Conservation (phyloP, 1,140 invertebrate genomes). For the Brachionus plicatilis region DNA sequence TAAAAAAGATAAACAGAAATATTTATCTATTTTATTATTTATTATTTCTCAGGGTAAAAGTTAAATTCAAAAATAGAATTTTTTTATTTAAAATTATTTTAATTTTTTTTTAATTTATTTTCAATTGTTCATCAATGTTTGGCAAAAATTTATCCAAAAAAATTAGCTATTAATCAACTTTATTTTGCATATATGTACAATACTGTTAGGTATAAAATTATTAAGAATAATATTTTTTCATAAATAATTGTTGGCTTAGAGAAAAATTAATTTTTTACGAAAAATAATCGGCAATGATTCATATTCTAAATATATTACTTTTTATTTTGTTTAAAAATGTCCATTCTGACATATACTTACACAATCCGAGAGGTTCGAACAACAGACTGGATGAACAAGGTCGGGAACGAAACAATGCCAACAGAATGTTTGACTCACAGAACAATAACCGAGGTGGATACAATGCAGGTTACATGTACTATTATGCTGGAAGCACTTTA, state of each 20-base stretch:
- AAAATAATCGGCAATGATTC: not conserved
- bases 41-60: not conserved
- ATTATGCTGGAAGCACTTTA: constrained; percentile 49
- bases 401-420: constrained; percentile 4
- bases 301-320: not conserved
- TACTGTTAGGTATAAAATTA: not conserved
- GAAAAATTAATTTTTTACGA: not conserved
- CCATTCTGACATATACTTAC: constrained; percentile 26
- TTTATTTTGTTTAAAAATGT: not conserved
- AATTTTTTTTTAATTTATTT: too few relatives aligned
- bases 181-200: not conserved
- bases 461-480: constrained; percentile 51
- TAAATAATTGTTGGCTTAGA: not conserved
- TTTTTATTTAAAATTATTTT: too few relatives aligned
- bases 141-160: not conserved
- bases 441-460: constrained; percentile 56
- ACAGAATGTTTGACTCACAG: constrained; percentile 39
- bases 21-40: not conserved
- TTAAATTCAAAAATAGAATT: not conserved
- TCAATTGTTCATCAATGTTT: too few relatives aligned
- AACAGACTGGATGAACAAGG: constrained; percentile 19
- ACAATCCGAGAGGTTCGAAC: constrained; percentile 34
- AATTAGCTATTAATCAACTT: not conserved
- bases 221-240: not conserved
- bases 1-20: not conserved